Conservation (phyloP, 2,888 invertebrate species). For the Omphaloscelis lunosa region DNA sequence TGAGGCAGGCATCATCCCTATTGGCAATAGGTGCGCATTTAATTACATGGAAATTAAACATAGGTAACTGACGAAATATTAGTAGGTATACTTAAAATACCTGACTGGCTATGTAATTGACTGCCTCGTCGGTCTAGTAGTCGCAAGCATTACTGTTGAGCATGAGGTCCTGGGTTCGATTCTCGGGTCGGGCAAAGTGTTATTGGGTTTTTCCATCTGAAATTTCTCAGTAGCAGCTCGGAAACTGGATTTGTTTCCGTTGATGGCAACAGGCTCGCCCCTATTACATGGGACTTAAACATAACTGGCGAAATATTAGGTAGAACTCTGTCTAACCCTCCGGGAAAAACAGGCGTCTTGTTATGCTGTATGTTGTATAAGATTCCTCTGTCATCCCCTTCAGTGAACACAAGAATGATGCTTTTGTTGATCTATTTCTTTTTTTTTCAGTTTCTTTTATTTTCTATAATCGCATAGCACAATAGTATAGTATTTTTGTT, state of each 20-base stretch:
- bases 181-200: not conserved
- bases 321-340: not conserved
- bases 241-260: not conserved
- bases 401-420: too few species aligned
- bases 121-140: too few species aligned
- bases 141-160: not conserved
- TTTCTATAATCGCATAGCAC: slow-evolving; percentile 6
- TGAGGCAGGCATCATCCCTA: not conserved
- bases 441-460: too few species aligned
- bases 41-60: not conserved
- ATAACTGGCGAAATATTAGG: not conserved
- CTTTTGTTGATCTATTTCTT: not conserved
- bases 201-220: not conserved
- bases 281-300: too few species aligned
- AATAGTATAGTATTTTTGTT: not conserved
- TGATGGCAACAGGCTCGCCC: not conserved
- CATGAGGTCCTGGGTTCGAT: too few species aligned
- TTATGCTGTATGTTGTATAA: not conserved
- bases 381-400: not conserved
- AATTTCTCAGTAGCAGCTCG: not conserved
- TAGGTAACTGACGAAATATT: not conserved
- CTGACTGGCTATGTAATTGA: not conserved
- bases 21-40: not conserved
- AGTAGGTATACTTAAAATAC: not conserved
- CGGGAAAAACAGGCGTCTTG: rapidly evolving